Conservation (phyloP, 2,797 vertebrate species). For the Hippocampus kuda region DNA sequence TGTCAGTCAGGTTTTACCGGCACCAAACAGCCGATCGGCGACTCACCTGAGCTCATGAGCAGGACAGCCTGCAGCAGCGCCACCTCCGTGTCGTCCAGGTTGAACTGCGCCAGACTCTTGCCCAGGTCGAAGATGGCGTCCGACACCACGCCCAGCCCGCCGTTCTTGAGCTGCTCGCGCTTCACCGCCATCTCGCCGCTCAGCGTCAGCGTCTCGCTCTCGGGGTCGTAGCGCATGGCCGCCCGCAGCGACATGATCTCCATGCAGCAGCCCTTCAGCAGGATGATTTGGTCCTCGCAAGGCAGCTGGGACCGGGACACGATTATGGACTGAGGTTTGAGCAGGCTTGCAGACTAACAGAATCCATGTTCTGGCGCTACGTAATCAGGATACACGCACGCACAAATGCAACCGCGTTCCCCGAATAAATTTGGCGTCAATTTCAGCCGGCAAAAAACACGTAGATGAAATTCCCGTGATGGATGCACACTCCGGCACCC, state of each 20-base stretch:
- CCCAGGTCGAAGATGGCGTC: constrained; percentile 92
- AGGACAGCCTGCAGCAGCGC: constrained; percentile 87
- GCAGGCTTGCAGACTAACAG: no score
- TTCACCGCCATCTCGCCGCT: constrained; percentile 92
- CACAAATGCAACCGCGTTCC: no score
- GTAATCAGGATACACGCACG: no score
- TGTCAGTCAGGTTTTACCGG: no score
- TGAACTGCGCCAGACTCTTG: constrained; percentile 88
- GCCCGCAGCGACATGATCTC: constrained; percentile 92
- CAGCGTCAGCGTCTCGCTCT: constrained; percentile 85
- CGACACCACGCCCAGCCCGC: constrained; percentile 83
- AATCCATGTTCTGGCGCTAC: no score
- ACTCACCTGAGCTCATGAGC: constrained; percentile 85
- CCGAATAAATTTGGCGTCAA: neutral
- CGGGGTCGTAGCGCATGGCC: constrained; percentile 85
- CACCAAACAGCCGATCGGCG: no score
- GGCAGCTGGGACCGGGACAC: constrained; percentile 67
- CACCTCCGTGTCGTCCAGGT: constrained; percentile 89
- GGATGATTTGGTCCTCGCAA: constrained; percentile 91
- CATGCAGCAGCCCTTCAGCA: constrained; percentile 93
- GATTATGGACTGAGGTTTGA: no score
- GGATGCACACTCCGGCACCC: neutral
- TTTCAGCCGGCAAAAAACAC: neutral
- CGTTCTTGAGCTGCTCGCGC: constrained; percentile 87
- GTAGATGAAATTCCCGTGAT: neutral